Base-by-base conservation (phyloP, 2,113 vertebrate genomes). In the Elephas maximus region DNA sequence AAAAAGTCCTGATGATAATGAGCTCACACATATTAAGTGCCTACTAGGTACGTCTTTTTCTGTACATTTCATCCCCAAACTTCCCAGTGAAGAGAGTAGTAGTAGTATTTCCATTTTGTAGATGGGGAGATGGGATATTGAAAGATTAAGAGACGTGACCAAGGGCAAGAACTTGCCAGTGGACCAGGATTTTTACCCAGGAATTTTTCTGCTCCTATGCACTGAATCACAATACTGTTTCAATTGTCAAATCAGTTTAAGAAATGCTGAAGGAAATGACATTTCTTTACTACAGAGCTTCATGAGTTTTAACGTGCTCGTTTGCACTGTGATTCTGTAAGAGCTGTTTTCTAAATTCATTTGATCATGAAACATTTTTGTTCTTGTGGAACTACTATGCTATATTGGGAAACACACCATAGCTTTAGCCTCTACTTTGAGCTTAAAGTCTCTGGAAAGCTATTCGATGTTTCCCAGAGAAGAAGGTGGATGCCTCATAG, bases 381-480 rank as follows among this genome's bases (percentile, higher is more conserved):
- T 80, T 57, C 81, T 48, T 65, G 2, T 37, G 37, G 48, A 73
- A n/a, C n/a, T 20, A 85, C 48, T 41, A 1, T n/a, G 41, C 57
- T 44, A 76, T 15, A 83, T 53, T 89, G 87, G n/a, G 63, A 21
- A 89, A 65, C 14, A 76, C 11, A 3, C n/a, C 28, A 26, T 53
- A n/a, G 15, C 21, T 86, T 91, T 93, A 82, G 41, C 33, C 21
- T 85, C 28, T 62, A 76, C 71, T 33, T 92, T 96, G 33, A 90
- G 88, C 83, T 96, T 84, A 83, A 97, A 94, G 71, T 90, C 71
- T 77, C 69, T 60, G 5, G 30, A 93, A 97, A 94, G 48, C 37
- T 76, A 23, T 86, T 74, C 82, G 41, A 94, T 90, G 30, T 74
- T 93, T 95, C 71, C 57, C 74, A 48, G 73, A 88, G 84, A 92